Evolutionary conservation across 2,113 vertebrate genomes (phyloP), one percentile per base, ranked within the genome.

Genomic region (Girardinichthys multiradiatus): DNA sequence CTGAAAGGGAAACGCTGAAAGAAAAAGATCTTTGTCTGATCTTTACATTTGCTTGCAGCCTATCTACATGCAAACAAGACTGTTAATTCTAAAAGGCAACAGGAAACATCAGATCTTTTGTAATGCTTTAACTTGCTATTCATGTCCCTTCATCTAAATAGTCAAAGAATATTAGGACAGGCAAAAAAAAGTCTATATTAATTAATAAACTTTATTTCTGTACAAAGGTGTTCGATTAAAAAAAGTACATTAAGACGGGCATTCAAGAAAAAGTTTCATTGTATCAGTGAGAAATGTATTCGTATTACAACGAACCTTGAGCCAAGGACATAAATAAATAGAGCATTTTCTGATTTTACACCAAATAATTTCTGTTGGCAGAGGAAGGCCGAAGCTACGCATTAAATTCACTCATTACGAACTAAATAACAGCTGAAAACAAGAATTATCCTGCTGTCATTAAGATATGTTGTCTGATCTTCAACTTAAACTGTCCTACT

Each of bases 201-300:
- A 72, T 73, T 28, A 70, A 81, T 85, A 73, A 26, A 81, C 74
- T 86, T 85, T 83, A 79, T 72, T 91, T 83, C 74, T 87, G 58
- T 81, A 79, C 75, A 69, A 60, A 67, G 54, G 35, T 66, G 73
- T 42, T 76, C 66, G 48, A 54, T 54, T 39, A 80, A 80, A 58
- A 70, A 15, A 87, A 31, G 37, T 39, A 68, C 59, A 81, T 9
- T 54, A 27, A 76, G 64, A 68, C 27, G 57, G 24, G 24, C 21
- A n/a, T n/a, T 72, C 65, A 71, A 48, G 11, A 2, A 27, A 17
- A 68, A 58, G 70, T 57, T 79, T 54, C 48, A 54, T 10, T 54
- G 48, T 5, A 77, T 70, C 64, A 30, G 67, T 27, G 31, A 57
- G 30, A 72, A 42, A 54, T 15, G 11, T 45, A 15, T 0, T 63